Conservation (phyloP, 2,113 vertebrate species). For the Chrysemys picta region DNA sequence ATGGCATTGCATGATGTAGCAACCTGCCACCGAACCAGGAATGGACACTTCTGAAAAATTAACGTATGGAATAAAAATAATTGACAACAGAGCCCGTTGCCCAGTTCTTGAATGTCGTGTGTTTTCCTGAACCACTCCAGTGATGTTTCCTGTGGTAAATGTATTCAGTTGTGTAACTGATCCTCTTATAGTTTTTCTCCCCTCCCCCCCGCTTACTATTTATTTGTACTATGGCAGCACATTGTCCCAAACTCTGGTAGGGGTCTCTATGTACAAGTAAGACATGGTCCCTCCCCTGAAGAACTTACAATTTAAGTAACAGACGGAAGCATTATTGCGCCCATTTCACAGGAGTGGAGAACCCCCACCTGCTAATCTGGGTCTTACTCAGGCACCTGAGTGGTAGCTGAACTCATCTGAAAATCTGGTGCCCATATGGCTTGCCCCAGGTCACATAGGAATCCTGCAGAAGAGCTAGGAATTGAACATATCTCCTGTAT, state of each 20-base stretch:
- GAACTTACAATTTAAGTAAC: background rate
- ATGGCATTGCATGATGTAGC: background rate
- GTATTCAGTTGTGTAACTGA: background rate
- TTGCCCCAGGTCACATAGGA: background rate
- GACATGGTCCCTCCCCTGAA: background rate
- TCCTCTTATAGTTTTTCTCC: background rate
- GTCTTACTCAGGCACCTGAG: accelerated
- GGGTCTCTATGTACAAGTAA: background rate
- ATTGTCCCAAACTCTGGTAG: no score
- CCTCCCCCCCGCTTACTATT: background rate
- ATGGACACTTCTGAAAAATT: background rate
- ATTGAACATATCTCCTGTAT: background rate
- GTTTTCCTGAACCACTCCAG: background rate
- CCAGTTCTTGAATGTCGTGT: background rate
- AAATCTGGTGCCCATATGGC: conserved; percentile 24
- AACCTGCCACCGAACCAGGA: background rate
- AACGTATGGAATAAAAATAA: background rate
- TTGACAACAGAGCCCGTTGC: background rate
- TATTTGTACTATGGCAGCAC: background rate
- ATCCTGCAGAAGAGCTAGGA: background rate
- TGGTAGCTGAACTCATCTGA: background rate
- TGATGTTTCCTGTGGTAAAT: background rate
- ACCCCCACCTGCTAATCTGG: background rate
- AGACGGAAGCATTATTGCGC: background rate
- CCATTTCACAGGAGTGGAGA: background rate